phyloP scores from a whole-genome alignment of 2,113 vertebrate species.

The Eurystomus gularis region DNA sequence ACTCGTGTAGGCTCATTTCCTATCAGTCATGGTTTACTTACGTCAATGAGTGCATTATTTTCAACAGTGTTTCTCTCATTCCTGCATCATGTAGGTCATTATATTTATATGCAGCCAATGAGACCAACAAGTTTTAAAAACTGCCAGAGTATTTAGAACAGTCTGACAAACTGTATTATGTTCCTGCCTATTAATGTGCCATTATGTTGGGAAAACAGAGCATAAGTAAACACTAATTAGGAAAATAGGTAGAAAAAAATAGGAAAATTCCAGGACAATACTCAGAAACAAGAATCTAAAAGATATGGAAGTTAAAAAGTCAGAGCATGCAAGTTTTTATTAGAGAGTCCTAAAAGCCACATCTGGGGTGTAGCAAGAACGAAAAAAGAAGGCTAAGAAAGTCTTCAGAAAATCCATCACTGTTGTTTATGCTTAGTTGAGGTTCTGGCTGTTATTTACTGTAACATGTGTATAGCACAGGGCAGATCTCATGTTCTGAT shows the following conservation, averaged over 20 bases:
- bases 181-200: neutral
- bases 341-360: neutral
- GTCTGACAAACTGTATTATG: neutral
- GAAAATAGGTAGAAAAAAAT: neutral
- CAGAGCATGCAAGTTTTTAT: neutral
- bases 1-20: neutral
- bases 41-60: neutral
- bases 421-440: neutral
- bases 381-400: neutral
- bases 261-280: neutral
- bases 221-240: constrained; percentile 1
- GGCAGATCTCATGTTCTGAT: neutral
- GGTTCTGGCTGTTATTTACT: neutral
- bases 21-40: constrained; percentile 38
- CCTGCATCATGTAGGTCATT: neutral
- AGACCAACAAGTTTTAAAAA: constrained; percentile 31
- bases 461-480: neutral
- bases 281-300: neutral
- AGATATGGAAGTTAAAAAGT: neutral
- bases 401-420: neutral
- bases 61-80: constrained; percentile 12
- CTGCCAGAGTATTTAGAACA: constrained; percentile 23
- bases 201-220: constrained; percentile 7
- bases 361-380: neutral
- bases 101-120: constrained; percentile 24